phyloP scores from a whole-genome alignment of 2,888 invertebrate species.

The Limnephilus rhombicus region DNA sequence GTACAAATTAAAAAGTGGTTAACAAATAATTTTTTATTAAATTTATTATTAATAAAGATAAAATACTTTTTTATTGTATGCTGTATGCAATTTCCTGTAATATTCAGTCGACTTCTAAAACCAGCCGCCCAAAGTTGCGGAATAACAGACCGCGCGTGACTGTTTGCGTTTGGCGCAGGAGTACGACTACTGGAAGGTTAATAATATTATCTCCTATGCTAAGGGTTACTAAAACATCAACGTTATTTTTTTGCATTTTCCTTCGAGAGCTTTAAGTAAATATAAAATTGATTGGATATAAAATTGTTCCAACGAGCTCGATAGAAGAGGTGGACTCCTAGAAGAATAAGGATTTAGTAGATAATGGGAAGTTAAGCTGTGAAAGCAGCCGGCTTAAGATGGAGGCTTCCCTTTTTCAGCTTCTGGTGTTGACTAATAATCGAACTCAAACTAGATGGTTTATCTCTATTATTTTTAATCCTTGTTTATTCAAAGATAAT shows the following conservation, averaged over 20 bases:
- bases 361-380: background rate
- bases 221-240: background rate
- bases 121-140: too few species aligned
- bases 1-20: too few species aligned
- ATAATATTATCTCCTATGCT: background rate
- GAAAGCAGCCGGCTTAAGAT: background rate
- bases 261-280: background rate
- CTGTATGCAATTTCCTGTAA: too few species aligned
- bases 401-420: background rate
- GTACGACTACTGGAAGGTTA: background rate
- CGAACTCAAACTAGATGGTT: background rate
- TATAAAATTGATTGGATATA: background rate
- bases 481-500: background rate
- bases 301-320: background rate
- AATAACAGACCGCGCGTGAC: too few species aligned
- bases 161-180: too few species aligned
- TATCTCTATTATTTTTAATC: background rate
- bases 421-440: background rate
- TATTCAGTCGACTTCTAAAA: too few species aligned
- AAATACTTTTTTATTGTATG: too few species aligned
- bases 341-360: background rate
- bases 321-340: background rate
- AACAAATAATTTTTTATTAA: too few species aligned
- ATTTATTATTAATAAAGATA: too few species aligned
- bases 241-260: background rate